Evolutionary conservation across 2,113 vertebrate genomes (phyloP), one percentile per base, ranked within the genome.

Genomic region (Percopsis transmontana): DNA sequence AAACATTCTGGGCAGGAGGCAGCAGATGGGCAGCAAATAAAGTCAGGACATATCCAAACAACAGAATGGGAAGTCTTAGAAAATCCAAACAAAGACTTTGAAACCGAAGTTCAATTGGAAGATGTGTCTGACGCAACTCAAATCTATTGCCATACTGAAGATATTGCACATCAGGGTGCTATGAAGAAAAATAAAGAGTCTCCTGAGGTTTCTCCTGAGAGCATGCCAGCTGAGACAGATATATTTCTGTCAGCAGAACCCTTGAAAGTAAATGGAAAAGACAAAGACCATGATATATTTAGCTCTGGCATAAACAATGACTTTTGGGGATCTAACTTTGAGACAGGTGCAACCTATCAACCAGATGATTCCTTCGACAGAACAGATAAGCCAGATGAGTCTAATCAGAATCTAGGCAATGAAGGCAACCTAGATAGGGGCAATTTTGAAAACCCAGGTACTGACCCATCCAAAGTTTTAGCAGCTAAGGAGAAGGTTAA

Each of bases 301-400:
- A 75, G 74, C 27, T 57, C 84, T 4, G 72, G 61, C n/a, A 40
- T 80, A 3, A 80, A 88, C 40, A 72, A 57, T 5, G 84, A 89
- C 55, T 75, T 86, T 64, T 90, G 90, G 87, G 61, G 27, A 42
- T 87, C 87, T 13, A 78, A 82, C 23, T 18, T 76, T 48, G 76
- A 83, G 59, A 80, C 59, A 7, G 85, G 76, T 6, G 87, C 90
- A 54, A 61, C 88, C 7, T 74, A 62, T 68, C 72, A 87, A 62
- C 74, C 84, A 45, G 68, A 66, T 2, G 64, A 83, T 8, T 50
- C 57, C 47, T 38, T 33, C 5, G 47, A 72, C 0, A 33, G 72
- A 40, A 61, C 72, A 8, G 63, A 57, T 12, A 68, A 73, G 20
- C 68, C n/a, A n/a, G n/a, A n/a, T n/a, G n/a, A 68, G 51, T 40